Evolutionary conservation across 2,888 invertebrate genomes (phyloP), one percentile per base, ranked within the genome.

Genomic region (Cosmopolites sordidus): DNA sequence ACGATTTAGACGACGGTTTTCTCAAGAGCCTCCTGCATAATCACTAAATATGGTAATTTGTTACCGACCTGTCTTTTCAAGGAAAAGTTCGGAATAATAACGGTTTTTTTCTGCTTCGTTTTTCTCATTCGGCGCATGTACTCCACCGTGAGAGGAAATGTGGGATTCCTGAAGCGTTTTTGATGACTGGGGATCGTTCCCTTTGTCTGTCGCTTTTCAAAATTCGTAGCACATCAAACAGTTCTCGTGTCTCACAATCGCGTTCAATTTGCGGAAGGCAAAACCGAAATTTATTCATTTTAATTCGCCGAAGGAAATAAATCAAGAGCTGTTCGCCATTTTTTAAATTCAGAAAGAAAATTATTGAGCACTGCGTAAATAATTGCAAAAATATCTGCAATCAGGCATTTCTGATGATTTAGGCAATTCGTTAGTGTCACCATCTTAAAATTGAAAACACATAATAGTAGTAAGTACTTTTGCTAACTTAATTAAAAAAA

Each of bases 21-120:
- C 40, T 45, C 16, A 27, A 45, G 30, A 29, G 45, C 33, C 30
- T 46, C 40, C 15, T 3, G n/a, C 40, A 11, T 47, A 51, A 42
- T 47, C 47, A 17, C 27, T 51, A 16, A 46, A 51, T 22, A 51
- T 51, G 51, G 51, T 51, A 51, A 51, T 51, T 41, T 16, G 33
- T 33, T 12, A 33, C 22, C 33, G 33, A 33, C 33, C 12, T 12
- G 11, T 33, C 33, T 33, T 33, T 11, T 12, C 8, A 8, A 22
- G 8, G 22, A 8, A 22, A 22, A 22, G 8, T 3, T 22, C 8
- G 4, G 22, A 8, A 22, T 5, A 5, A 22, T 5, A 5, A 22
- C 3, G 4, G 22, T 22, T 22, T 22, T 22, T 22, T 22, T 22
- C 22, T 8, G 22, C 8, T 22, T 8, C 22, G 33, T 3, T 4